Base-by-base conservation (phyloP, 2,888 invertebrate species). In the Venusia cambrica region DNA sequence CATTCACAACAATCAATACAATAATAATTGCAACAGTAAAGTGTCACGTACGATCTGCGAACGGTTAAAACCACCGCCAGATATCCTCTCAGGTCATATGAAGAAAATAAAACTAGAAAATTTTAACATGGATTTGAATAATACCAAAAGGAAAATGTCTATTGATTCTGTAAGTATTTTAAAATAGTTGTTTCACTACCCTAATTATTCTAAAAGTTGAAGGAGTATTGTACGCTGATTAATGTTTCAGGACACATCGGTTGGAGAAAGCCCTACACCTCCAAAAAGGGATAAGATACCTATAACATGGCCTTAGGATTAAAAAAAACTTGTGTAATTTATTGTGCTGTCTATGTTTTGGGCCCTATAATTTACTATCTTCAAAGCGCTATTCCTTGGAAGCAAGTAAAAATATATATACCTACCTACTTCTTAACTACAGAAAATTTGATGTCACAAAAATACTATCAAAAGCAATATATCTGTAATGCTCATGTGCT, bases 51-150 rank as follows among this genome's bases (percentile, higher is more conserved):
- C 50, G 13, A 49, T 60, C 20, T 41, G 45, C 43, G 74, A 76
- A 0, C 61, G 79, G 15, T 18, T 80, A 44, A 78, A 74, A 44
- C 77, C 80, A 0, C 74, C 81, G 1, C 76, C 77, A 0, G 84
- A 84, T 17, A 34, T 70, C n/a, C 38, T 76, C 2, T 65, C 76
- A 0, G 74, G 75, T 2, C 78, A 80, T 35, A 69, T 76, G 48
- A 87, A 85, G 45, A 71, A 75, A 36, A 79, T 84, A 11, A 84
- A 76, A 53, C 47, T 80, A 45, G 81, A 84, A 30, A 65, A 48
- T 24, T 57, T 54, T 10, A 7, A 24, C 4, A 12, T 33, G 21
- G 53, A 58, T 45, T 26, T 45, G 2, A 64, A 55, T 55, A 54
- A 43, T 29, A 51, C 38, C 31, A 85, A 84, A 55, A 72, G 85